These are phyloP conservation scores for Nomada goodeniana DNA, from an alignment of 2,888 invertebrate genomes.

Conservation along the genomic window DNA sequence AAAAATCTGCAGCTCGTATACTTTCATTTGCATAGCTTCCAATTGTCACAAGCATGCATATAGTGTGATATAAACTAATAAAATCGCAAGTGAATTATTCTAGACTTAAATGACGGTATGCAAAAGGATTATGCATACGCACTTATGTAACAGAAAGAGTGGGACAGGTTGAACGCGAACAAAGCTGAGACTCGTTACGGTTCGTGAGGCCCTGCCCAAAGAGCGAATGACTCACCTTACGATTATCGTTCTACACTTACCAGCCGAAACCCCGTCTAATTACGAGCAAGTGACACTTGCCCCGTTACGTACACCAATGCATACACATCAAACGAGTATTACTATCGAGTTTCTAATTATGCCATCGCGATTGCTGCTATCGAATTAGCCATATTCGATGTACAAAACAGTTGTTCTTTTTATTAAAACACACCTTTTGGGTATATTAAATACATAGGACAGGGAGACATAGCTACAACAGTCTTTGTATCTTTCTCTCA, in stretches of 20 bases:
- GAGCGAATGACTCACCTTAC: constrained; percentile 76
- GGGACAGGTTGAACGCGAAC: constrained; percentile 74
- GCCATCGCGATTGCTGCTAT: too few species aligned
- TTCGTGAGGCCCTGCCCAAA: constrained; percentile 69
- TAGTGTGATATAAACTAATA: constrained; percentile 4
- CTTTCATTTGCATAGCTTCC: too few species aligned
- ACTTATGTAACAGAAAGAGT: constrained; percentile 76
- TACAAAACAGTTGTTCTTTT: too few species aligned
- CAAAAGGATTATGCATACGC: constrained; percentile 41
- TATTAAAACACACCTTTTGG: neutral
- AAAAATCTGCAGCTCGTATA: too few species aligned
- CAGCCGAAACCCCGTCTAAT: constrained; percentile 10
- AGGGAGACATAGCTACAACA: neutral
- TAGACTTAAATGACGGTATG: constrained; percentile 5
- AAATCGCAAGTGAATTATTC: neutral
- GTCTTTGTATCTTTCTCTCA: neutral
- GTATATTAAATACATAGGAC: neutral
- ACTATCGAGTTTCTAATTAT: too few species aligned
- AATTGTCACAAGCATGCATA: too few species aligned
- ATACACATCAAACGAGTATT: too few species aligned
- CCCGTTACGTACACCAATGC: too few species aligned
- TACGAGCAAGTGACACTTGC: neutral
- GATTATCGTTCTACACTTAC: constrained; percentile 64
- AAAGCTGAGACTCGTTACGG: constrained; percentile 79
- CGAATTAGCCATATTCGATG: too few species aligned